Conservation (phyloP, 2,888 invertebrate genomes). For the Heliconius ismenius region DNA sequence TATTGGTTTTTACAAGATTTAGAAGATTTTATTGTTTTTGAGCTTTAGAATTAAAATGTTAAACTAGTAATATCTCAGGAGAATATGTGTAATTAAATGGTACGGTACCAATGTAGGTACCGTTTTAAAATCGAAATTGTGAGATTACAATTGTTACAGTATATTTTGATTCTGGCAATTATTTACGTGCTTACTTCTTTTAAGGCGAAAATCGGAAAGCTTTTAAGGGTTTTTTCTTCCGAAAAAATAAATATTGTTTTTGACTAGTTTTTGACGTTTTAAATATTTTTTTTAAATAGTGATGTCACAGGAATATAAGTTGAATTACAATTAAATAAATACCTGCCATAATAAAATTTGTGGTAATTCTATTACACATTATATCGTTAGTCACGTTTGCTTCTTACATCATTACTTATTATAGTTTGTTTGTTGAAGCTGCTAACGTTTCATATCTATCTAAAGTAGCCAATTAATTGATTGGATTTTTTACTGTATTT, state of each 20-base stretch:
- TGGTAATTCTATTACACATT: slow-evolving; percentile 36
- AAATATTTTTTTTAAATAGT: not conserved
- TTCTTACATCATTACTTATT: slow-evolving; percentile 43
- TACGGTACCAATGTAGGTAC: too few species aligned
- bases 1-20: not conserved
- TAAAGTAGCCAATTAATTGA: not conserved
- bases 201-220: too few species aligned
- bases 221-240: too few species aligned
- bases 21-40: not conserved
- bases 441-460: slow-evolving; percentile 5
- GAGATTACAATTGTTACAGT: too few species aligned
- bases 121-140: too few species aligned
- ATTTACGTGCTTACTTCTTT: too few species aligned
- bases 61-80: too few species aligned
- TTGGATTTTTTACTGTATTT: not conserved
- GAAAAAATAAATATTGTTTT: too few species aligned
- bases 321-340: slow-evolving; percentile 8
- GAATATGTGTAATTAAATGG: too few species aligned
- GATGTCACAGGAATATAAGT: not conserved
- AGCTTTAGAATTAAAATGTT: too few species aligned
- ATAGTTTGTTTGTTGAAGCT: slow-evolving; percentile 34
- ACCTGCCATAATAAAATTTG: slow-evolving; percentile 23
- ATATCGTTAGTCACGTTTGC: slow-evolving; percentile 41
- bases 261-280: not conserved
- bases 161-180: too few species aligned